phyloP scores from a whole-genome alignment of 53 echinoderm and acorn worm species.

The Paracentrotus lividus region DNA sequence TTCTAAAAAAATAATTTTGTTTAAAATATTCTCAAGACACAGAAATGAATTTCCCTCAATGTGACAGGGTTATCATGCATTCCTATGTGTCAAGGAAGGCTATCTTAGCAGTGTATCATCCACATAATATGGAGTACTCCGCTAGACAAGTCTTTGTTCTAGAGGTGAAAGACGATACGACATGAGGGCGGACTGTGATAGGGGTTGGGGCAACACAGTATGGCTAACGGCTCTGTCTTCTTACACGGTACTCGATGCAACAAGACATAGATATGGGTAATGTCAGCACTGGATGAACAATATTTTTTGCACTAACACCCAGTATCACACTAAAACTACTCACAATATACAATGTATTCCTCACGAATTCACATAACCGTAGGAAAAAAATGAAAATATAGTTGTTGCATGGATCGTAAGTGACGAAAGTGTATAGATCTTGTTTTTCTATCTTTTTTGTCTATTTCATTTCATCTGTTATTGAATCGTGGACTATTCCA shows the following conservation, averaged over 20 bases:
- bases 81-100: background rate
- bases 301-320: too few relatives aligned
- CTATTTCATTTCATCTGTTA: too few relatives aligned
- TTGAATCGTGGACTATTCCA: too few relatives aligned
- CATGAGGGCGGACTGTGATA: background rate
- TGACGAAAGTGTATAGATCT: too few relatives aligned
- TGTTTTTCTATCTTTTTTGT: too few relatives aligned
- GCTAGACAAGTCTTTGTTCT: background rate
- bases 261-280: background rate
- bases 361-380: too few relatives aligned
- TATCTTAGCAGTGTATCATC: background rate
- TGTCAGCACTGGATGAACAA: too few relatives aligned
- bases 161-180: constrained; percentile 2
- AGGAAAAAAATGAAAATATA: too few relatives aligned
- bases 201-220: background rate
- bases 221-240: background rate
- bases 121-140: background rate
- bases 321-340: too few relatives aligned
- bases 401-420: too few relatives aligned
- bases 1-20: too few relatives aligned
- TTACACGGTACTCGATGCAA: background rate
- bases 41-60: background rate
- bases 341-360: too few relatives aligned
- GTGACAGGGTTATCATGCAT: background rate
- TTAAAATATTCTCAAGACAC: background rate